These are phyloP conservation scores for Holcopasites calliopsidis DNA, from an alignment of 1,140 invertebrate genomes.

Conservation along the genomic window DNA sequence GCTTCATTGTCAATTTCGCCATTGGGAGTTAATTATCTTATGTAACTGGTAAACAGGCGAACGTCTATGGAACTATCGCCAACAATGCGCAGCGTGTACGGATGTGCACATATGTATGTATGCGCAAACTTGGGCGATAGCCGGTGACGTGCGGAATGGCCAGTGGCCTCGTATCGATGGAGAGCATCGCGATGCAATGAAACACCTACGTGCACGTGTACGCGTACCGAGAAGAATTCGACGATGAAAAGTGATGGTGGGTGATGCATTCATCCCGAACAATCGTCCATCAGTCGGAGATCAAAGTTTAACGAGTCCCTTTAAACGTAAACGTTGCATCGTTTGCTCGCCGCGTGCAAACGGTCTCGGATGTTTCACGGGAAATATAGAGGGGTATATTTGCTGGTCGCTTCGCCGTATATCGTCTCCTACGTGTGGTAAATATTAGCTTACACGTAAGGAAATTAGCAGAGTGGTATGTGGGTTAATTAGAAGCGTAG, in stretches of 20 bases:
- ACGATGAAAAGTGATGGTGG: background rate
- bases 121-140: background rate
- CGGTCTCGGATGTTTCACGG: background rate
- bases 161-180: background rate
- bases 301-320: background rate
- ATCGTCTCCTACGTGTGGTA: background rate
- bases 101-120: background rate
- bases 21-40: slow-evolving; percentile 39
- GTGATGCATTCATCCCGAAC: background rate
- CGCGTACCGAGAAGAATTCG: slow-evolving; percentile 7
- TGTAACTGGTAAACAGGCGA: slow-evolving; percentile 26
- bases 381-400: too few relatives aligned
- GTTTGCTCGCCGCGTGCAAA: background rate
- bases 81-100: background rate
- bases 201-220: background rate
- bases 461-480: background rate
- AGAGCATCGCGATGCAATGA: background rate
- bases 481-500: background rate
- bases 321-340: background rate
- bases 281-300: background rate
- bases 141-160: background rate
- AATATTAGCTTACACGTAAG: slow-evolving; percentile 13
- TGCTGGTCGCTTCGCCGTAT: background rate
- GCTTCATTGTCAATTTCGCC: slow-evolving; percentile 26
- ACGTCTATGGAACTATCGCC: slow-evolving; percentile 6